Conservation (phyloP, 1,140 invertebrate species). For the Yoshiicerus persimilis region DNA sequence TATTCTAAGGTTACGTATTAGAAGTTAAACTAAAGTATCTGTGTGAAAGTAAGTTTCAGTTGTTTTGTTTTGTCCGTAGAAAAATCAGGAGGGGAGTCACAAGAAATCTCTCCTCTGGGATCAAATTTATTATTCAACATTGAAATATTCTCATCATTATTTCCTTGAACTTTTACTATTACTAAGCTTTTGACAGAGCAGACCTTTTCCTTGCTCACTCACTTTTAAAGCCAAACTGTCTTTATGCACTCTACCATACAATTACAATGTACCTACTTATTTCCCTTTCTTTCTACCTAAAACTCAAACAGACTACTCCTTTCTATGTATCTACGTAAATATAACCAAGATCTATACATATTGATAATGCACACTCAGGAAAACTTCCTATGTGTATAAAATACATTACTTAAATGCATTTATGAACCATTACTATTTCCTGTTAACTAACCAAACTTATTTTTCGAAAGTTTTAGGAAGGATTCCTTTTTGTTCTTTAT, state of each 20-base stretch:
- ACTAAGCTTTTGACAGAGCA: neutral
- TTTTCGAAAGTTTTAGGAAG: too few species aligned
- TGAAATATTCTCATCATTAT: slow-evolving; percentile 19
- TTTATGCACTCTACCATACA: neutral
- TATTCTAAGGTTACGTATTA: neutral
- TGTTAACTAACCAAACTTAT: too few species aligned
- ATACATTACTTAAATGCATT: too few species aligned
- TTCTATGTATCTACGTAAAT: too few species aligned
- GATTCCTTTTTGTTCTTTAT: too few species aligned
- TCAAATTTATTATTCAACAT: slow-evolving; percentile 14
- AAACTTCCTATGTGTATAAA: too few species aligned
- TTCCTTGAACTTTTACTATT: slow-evolving; percentile 2
- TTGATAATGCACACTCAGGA: too few species aligned
- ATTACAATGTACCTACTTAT: too few species aligned
- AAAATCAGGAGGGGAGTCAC: slow-evolving; percentile 2
- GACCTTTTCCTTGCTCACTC: neutral
- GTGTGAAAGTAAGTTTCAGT: neutral
- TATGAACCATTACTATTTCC: too few species aligned
- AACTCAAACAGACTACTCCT: too few species aligned
- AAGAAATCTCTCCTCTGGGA: slow-evolving; percentile 15
- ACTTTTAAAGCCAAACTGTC: neutral
- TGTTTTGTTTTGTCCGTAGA: neutral
- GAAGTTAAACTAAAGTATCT: neutral
- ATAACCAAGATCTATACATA: too few species aligned
- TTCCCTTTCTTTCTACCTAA: too few species aligned